Evolutionary conservation across 2,888 invertebrate genomes (phyloP).

Genomic region (Sinopyrophorus schimmeli): DNA sequence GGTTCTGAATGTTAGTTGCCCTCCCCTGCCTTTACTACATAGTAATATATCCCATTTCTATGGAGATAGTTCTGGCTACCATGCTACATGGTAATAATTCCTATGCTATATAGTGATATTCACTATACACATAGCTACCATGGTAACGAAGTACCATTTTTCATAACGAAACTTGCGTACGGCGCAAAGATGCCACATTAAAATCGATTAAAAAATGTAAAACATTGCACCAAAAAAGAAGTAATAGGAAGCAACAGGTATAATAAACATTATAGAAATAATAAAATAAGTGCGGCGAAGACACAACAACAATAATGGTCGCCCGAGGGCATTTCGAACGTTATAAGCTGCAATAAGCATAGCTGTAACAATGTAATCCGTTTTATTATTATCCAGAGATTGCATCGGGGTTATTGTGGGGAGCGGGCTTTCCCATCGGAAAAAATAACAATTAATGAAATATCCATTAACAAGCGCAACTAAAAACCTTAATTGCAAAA

Average conservation of each 20-base stretch:
- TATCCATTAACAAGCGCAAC: not conserved
- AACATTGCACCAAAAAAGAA: not conserved
- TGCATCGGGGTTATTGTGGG: conserved; percentile 13
- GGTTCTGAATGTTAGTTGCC: no score
- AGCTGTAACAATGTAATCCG: conserved; percentile 23
- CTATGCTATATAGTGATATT: no score
- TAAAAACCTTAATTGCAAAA: conserved; percentile 5
- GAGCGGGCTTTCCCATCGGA: conserved; percentile 4
- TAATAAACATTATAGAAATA: conserved; percentile 24
- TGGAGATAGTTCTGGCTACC: no score
- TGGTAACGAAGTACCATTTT: no score
- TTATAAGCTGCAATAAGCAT: conserved; percentile 14
- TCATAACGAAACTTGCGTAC: no score
- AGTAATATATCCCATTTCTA: no score
- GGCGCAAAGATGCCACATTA: no score
- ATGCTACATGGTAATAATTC: no score
- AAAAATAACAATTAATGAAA: conserved; percentile 13
- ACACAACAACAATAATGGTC: conserved; percentile 16
- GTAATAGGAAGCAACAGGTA: conserved; percentile 15
- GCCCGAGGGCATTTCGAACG: conserved; percentile 13
- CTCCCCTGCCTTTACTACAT: no score
- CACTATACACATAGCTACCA: no score
- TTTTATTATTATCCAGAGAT: conserved; percentile 24
- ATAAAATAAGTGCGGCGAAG: conserved; percentile 24
- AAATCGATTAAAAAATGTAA: not conserved